Evolutionary conservation across 2,113 vertebrate genomes (phyloP), one percentile per base, ranked within the genome.

Genomic region (Otis tarda): DNA sequence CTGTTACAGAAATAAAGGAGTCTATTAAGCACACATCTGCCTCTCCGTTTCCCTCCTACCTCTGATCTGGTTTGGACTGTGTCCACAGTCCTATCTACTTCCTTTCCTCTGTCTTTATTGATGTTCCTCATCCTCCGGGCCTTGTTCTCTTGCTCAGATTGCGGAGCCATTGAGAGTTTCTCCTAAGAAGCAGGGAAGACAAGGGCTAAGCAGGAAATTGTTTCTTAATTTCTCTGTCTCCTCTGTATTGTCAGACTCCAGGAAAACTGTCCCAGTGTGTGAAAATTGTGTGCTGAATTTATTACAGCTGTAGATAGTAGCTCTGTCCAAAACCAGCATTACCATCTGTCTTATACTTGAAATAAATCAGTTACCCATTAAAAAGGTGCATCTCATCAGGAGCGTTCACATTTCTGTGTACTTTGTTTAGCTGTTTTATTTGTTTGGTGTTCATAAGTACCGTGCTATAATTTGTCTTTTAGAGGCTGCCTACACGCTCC

Each of bases 401-500:
- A 89, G 10, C 45, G 21, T 68, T 75, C 24, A 14, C 14, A 4
- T 68, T 87, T 55, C 59, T 63, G 19, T 35, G 43, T 59, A 4
- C 59, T 71, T 85, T 63, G 22, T 56, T 49, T n/a, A 22, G 21
- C 23, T 68, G 50, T 28, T 55, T 75, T n/a, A 28, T 90, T 61
- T 79, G 41, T 70, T 70, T 82, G 64, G 14, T 83, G 69, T 75
- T 90, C 31, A 0, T 53, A 20, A 89, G 37, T 43, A 52, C 53
- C 18, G 0, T 14, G 76, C 61, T 82, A 6, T 75, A 14, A 7
- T 55, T 83, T 96, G 73, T 22, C 55, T 91, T 95, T 5, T 97
- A 99, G 99, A 99, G 98, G 99, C 99, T 22, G 99, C 99, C 0
- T 99, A 99, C 96, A 99, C 99, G 0, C 98, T 99, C 25, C 97